Conservation (phyloP, 2,113 vertebrate species). For the Siniperca knerii region DNA sequence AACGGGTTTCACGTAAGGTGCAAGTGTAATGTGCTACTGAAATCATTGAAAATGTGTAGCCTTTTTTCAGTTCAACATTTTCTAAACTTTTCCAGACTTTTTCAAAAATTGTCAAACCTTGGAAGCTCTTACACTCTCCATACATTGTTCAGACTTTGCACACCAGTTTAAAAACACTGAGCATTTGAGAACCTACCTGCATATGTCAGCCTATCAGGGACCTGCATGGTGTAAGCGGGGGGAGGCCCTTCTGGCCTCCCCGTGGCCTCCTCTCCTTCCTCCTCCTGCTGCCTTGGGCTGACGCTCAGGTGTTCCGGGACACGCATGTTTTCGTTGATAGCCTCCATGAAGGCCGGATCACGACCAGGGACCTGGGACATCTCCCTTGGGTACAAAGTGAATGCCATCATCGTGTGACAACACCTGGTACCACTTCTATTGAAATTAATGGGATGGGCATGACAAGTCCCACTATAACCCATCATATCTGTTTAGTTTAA, state of each 20-base stretch:
- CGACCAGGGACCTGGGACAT: slow-evolving; percentile 11
- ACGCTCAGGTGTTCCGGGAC: slow-evolving; percentile 83
- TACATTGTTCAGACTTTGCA: not conserved
- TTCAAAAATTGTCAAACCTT: not conserved
- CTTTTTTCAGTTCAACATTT: too few relatives aligned
- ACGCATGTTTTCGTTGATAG: slow-evolving; percentile 84
- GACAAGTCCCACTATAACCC: too few relatives aligned
- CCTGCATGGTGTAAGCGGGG: slow-evolving; percentile 80
- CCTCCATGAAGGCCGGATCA: slow-evolving; percentile 81
- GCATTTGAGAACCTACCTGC: slow-evolving; percentile 73
- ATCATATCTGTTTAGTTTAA: too few relatives aligned
- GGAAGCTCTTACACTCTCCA: not conserved
- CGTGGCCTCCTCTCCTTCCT: slow-evolving; percentile 19
- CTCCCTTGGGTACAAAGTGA: slow-evolving; percentile 8
- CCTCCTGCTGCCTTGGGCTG: slow-evolving; percentile 28
- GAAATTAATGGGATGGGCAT: too few relatives aligned
- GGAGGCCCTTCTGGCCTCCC: slow-evolving; percentile 50
- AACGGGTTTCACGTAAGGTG: too few relatives aligned
- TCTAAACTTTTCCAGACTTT: not conserved
- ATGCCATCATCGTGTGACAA: slow-evolving; percentile 15
- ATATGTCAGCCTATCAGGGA: slow-evolving; percentile 84
- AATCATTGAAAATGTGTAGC: too few relatives aligned
- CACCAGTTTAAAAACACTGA: not conserved
- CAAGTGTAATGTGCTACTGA: too few relatives aligned
- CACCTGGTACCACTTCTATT: not conserved